These are phyloP conservation scores for Paramisgurnus dabryanus DNA, from an alignment of 2,113 vertebrate species.

Conservation along the genomic window DNA sequence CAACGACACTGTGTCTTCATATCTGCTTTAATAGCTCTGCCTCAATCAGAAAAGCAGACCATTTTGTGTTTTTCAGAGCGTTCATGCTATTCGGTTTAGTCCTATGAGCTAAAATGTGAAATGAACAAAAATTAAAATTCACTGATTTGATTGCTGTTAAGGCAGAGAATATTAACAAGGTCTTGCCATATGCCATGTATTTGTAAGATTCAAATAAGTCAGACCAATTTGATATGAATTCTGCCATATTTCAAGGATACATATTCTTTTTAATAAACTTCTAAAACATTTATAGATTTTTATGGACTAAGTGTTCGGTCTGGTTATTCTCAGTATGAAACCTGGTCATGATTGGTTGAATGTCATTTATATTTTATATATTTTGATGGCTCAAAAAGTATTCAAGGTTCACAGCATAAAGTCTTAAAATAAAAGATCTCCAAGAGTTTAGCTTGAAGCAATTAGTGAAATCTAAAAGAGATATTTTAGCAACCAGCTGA, in stretches of 20 bases:
- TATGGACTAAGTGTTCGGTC: no score
- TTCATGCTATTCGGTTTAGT: neutral
- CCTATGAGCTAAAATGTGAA: neutral
- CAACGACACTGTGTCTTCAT: neutral
- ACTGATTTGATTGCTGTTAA: slow-evolving; percentile 19
- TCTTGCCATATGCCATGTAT: neutral
- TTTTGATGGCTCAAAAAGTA: no score
- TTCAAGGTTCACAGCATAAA: no score
- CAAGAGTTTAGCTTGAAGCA: no score
- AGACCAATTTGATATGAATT: neutral
- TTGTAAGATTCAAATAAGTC: neutral
- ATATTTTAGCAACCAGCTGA: neutral
- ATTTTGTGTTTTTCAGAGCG: slow-evolving; percentile 19
- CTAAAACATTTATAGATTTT: no score
- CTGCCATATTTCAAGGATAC: neutral
- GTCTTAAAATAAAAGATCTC: no score
- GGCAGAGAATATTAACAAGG: neutral
- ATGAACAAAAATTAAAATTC: slow-evolving; percentile 8
- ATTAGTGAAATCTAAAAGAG: no score
- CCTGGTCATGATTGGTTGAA: no score
- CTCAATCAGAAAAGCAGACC: slow-evolving; percentile 21
- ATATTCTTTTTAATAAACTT: no score
- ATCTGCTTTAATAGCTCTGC: slow-evolving; percentile 31
- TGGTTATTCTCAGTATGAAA: no score
- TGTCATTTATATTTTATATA: no score